Percentiles rank a stretch among this genome's conserved stretches.
These are phyloP conservation scores for Trachelus tabidus DNA, from an alignment of 2,888 invertebrate genomes.

Conservation along the genomic window DNA sequence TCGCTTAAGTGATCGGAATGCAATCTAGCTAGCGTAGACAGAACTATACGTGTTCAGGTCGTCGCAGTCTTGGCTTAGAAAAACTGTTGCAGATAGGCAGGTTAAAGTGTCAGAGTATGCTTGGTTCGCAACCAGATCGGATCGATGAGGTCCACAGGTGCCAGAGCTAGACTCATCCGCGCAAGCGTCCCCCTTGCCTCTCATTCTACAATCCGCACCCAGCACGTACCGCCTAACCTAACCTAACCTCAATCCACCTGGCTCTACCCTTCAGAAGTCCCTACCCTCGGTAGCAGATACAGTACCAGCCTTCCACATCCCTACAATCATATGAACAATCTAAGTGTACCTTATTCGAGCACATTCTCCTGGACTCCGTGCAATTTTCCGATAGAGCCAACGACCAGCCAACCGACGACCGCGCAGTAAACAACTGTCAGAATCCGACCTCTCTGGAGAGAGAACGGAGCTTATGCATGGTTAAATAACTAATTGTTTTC, in stretches of 20 bases:
- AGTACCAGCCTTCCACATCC: not conserved
- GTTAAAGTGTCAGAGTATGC: slow-evolving; percentile 3
- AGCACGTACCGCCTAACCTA: not conserved
- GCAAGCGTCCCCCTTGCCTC: slow-evolving; percentile 55
- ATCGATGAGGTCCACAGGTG: slow-evolving; percentile 66
- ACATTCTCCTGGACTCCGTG: not conserved
- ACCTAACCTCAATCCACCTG: not conserved
- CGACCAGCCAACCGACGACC: not conserved
- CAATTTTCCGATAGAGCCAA: not conserved
- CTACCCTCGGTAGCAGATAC: not conserved
- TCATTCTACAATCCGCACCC: slow-evolving; percentile 29
- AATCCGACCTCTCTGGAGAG: not conserved
- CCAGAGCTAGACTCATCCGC: slow-evolving; percentile 52
- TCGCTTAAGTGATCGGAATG: not conserved
- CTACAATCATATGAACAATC: not conserved
- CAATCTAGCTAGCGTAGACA: not conserved
- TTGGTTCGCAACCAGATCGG: slow-evolving; percentile 40
- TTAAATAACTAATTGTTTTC: not conserved
- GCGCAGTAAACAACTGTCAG: not conserved
- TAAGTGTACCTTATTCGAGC: not conserved
- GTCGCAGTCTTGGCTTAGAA: not conserved
- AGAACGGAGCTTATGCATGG: not conserved
- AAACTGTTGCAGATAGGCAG: slow-evolving; percentile 3
- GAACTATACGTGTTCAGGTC: not conserved
- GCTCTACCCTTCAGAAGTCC: not conserved